Conservation (phyloP, 1,140 invertebrate species). For the Sycophila sp. region DNA sequence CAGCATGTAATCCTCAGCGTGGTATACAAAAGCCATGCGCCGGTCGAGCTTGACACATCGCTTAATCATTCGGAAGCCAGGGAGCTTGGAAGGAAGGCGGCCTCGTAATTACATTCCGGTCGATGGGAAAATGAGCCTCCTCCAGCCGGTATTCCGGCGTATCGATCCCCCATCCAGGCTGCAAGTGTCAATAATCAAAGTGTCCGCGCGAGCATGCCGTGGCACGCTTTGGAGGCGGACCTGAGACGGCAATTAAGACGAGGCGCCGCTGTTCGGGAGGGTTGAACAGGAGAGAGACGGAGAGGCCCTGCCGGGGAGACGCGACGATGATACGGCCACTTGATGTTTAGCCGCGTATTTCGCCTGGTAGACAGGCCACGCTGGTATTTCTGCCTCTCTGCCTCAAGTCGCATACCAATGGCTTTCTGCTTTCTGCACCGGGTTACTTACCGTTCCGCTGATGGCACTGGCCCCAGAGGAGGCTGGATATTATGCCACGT, state of each 20-base stretch:
- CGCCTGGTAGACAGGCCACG: neutral
- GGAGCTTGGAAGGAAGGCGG: neutral
- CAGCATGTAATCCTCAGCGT: neutral
- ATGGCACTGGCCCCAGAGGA: too few species aligned
- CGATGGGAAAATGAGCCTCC: conserved; percentile 6
- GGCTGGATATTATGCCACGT: too few species aligned
- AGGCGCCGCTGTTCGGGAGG: neutral
- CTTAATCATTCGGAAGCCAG: conserved; percentile 14
- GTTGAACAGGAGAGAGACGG: neutral
- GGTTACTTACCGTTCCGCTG: too few species aligned
- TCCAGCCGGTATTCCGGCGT: neutral
- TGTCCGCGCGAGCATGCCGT: neutral
- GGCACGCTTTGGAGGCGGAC: neutral
- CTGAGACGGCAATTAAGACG: conserved; percentile 6
- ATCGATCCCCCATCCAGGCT: neutral
- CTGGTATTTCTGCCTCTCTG: conserved; percentile 7
- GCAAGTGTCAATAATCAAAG: conserved; percentile 17
- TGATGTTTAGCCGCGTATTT: neutral
- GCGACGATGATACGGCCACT: neutral
- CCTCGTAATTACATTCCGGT: conserved; percentile 10
- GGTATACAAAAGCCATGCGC: neutral
- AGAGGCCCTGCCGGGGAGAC: too few species aligned
- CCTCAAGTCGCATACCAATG: conserved; percentile 17
- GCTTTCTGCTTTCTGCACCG: too few species aligned
- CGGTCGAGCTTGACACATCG: neutral